A percentile compares a stretch with the other conserved stretches of the same genome.
phyloP scores from a whole-genome alignment of 2,113 vertebrate species.

The Cygnus atratus region DNA sequence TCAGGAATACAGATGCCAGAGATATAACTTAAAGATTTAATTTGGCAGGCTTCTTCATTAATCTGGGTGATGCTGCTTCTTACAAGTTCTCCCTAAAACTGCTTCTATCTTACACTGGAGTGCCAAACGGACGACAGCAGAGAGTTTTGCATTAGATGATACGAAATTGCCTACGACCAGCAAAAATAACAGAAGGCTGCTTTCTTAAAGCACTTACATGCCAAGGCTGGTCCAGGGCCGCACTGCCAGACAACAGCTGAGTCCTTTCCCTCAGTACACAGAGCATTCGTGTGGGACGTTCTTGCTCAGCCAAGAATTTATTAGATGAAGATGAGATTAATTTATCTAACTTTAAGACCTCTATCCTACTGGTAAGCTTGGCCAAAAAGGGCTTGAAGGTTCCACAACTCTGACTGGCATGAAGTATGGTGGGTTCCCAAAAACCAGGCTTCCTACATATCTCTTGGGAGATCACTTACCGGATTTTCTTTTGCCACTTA shows the following conservation, averaged over 20 bases:
- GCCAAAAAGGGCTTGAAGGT: background rate
- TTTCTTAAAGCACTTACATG: background rate
- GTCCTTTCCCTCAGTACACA: background rate
- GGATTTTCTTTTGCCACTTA: background rate
- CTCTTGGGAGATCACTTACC: background rate
- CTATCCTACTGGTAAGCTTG: background rate
- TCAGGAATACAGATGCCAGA: background rate
- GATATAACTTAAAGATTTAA: background rate
- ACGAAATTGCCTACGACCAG: background rate
- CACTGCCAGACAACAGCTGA: background rate
- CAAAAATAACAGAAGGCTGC: constrained; percentile 15
- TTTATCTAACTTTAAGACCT: background rate
- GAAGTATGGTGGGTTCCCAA: background rate
- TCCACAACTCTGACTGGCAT: background rate
- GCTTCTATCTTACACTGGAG: background rate
- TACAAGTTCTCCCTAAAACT: background rate
- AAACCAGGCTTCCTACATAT: background rate
- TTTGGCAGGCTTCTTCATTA: background rate
- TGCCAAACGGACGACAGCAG: background rate
- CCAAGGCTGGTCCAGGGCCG: background rate
- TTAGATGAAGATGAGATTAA: constrained; percentile 11
- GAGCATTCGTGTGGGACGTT: background rate
- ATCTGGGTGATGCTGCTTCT: background rate
- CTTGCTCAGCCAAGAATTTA: background rate
- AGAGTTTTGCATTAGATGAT: background rate